Evolutionary conservation across 2,113 vertebrate species (phyloP).

Genomic region (human (Homo sapiens)): GRCh38 chr7:151302001-151302500

Average conservation of each 20-base stretch:
- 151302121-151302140: background rate
- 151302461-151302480: background rate
- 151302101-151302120: background rate
- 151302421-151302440: no score
- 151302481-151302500: background rate
- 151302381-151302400: rapidly evolving
- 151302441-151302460: background rate
- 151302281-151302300: background rate
- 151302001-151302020: background rate
- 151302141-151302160: background rate
- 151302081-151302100: no score
- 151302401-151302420: background rate
- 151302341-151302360: rapidly evolving
- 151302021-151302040: rapidly evolving
- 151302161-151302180: background rate
- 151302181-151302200: no score
- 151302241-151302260: background rate
- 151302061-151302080: background rate
- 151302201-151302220: rapidly evolving
- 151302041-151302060: background rate
- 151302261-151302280: background rate
- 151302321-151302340: no score
- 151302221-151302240: background rate
- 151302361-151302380: background rate
- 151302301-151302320: background rate